phyloP scores from a whole-genome alignment of 2,797 vertebrate species.

The Pogoniulus pusillus region DNA sequence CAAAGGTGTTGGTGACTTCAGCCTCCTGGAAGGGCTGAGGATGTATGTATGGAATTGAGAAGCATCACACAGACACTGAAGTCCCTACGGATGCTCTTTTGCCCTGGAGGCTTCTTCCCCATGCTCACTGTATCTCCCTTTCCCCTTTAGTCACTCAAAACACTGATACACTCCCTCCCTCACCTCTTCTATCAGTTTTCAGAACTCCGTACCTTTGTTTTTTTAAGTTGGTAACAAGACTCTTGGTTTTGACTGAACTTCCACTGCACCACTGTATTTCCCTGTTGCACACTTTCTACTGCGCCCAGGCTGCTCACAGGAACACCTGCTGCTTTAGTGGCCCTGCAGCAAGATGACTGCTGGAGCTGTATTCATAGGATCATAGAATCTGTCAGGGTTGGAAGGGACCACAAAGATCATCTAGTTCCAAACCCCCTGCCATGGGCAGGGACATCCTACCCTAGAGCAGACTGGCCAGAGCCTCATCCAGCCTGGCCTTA shows the following conservation, averaged over 20 bases:
- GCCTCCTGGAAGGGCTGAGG: neutral
- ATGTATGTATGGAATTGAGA: neutral
- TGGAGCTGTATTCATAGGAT: no score
- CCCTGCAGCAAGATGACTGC: no score
- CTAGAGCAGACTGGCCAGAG: no score
- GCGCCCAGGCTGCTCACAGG: no score
- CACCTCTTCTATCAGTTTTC: neutral
- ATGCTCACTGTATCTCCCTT: neutral
- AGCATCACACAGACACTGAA: neutral
- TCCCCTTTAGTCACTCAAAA: neutral
- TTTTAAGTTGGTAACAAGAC: neutral
- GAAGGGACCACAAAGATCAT: no score
- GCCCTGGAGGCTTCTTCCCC: neutral
- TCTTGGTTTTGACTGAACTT: fast-evolving
- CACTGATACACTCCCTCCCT: neutral
- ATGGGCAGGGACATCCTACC: no score
- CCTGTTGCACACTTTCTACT: no score
- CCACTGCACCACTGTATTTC: neutral
- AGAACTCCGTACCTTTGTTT: neutral
- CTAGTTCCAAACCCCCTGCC: no score
- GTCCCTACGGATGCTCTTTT: neutral
- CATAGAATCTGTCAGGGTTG: no score
- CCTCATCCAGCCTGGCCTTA: no score
- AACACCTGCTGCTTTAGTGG: no score
- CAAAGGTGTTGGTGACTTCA: neutral